Base-by-base conservation (phyloP, 2,113 vertebrate genomes). In the Trogon melanurus region DNA sequence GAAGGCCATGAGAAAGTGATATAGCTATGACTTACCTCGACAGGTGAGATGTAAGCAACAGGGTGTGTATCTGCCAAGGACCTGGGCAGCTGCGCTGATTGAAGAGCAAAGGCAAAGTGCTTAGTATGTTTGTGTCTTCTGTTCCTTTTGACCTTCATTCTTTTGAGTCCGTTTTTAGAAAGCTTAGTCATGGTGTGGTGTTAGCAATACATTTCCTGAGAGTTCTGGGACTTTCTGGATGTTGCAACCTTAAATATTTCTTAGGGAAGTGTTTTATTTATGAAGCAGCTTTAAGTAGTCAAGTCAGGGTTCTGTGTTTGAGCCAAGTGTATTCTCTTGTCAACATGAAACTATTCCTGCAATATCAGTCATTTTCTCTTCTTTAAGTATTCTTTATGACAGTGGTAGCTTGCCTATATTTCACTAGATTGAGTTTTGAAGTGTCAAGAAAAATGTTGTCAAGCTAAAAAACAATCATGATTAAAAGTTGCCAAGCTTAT, bases 121-220 rank as follows among this genome's bases (percentile, higher is more conserved):
- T 4, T 1, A 2, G 6, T 15, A 8, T 88, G 51, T 88, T 69
- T 86, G 22, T 66, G 48, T 73, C 16, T 38, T 67, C 69, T 71
- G 23, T 91, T 89, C 61, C 86, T 87, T 91, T 92, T 95, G 80
- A 87, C 73, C 80, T 84, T 79, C 41, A 57, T 79, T 76, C 88
- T 91, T 79, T 60, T 3, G 3, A 89, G 45, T 57, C 53, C 34
- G 27, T 89, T 96, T 93, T 94, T 91, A 89, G 95, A 93, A 95
- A 72, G 41, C 48, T 96, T 92, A 92, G 57, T 96, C 83, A 81
- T 4, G 51, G 26, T n/a, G 45, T 82, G 65, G 32, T 1, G 0
- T 78, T 79, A 86, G 73, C 45, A 95, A 72, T 69, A 18, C 14
- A n/a, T 91, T 87, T 95, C 84, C 54, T 82, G 53, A 80, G 89